These are phyloP conservation scores for Drosophila algonquin DNA, from an alignment of 2,888 invertebrate species.

Conservation along the genomic window DNA sequence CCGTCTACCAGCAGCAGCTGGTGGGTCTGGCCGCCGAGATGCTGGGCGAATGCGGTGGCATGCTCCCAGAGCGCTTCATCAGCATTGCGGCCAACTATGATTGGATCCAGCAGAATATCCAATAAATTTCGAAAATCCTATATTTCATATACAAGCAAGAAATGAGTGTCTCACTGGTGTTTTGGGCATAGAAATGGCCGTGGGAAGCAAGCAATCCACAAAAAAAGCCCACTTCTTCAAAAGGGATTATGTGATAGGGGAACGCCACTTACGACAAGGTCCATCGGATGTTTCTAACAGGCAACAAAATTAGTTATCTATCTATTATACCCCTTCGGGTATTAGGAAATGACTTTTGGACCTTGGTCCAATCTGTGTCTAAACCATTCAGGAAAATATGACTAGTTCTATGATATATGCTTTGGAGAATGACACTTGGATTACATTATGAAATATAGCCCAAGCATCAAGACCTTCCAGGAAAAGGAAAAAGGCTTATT, in stretches of 20 bases:
- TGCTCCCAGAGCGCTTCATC: conserved; percentile 74
- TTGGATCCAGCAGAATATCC: conserved; percentile 69
- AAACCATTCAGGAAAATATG: background rate
- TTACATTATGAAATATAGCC: too few species aligned
- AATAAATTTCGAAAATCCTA: conserved; percentile 34
- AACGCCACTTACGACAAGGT: too few species aligned
- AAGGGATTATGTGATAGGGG: background rate
- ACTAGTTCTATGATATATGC: background rate
- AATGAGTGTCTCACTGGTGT: background rate
- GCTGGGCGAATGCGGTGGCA: conserved; percentile 72
- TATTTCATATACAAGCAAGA: background rate
- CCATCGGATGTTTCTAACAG: too few species aligned
- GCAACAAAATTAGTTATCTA: too few species aligned
- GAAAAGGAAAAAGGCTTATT: background rate
- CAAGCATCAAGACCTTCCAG: background rate
- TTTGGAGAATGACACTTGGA: background rate
- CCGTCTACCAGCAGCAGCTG: conserved; percentile 64
- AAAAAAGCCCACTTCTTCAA: background rate
- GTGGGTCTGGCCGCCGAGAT: conserved; percentile 76
- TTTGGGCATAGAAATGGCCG: too few species aligned
- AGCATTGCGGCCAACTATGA: conserved; percentile 64
- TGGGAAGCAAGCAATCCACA: too few species aligned
- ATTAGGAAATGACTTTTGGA: background rate
- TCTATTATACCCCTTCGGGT: too few species aligned
- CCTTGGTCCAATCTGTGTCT: background rate